A percentile compares a stretch with the other conserved stretches of the same genome.
Evolutionary conservation across 2,888 invertebrate genomes (phyloP).

Genomic region (Criorhina ranunculi): DNA sequence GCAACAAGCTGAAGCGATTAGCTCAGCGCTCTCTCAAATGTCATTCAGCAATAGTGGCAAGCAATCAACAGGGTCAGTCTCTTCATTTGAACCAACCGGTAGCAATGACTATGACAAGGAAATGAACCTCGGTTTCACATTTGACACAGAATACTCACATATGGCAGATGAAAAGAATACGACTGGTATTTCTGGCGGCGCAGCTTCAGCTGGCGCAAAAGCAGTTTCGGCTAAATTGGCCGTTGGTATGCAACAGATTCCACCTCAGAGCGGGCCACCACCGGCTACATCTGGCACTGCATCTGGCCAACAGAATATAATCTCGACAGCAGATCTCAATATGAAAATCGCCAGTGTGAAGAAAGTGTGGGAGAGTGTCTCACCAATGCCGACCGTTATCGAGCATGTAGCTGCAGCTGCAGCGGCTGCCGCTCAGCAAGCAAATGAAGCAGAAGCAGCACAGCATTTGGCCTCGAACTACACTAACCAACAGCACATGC

Average conservation of each 20-base stretch:
- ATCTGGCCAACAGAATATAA: conserved; percentile 88
- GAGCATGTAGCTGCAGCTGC: conserved; percentile 84
- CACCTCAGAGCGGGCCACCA: conserved; percentile 43
- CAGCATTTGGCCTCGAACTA: conserved; percentile 78
- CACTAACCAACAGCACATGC: conserved; percentile 80
- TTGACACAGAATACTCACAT: conserved; percentile 91
- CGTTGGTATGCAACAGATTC: conserved; percentile 77
- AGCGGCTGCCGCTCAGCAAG: conserved; percentile 57
- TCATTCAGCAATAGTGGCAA: conserved; percentile 85
- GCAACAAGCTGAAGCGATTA: conserved; percentile 83
- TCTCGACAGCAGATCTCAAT: conserved; percentile 95
- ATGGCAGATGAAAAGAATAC: conserved; percentile 85
- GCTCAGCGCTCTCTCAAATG: conserved; percentile 87
- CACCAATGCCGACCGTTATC: conserved; percentile 88
- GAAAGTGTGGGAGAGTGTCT: conserved; percentile 90
- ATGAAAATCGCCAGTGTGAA: conserved; percentile 97
- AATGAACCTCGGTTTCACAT: conserved; percentile 96
- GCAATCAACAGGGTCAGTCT: conserved; percentile 58
- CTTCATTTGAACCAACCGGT: conserved; percentile 82
- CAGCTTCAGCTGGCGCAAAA: conserved; percentile 81
- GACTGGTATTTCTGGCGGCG: conserved; percentile 43
- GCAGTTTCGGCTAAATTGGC: conserved; percentile 83
- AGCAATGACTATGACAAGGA: conserved; percentile 91
- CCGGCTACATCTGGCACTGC: conserved; percentile 38
- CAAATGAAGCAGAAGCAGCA: conserved; percentile 62